phyloP scores from a whole-genome alignment of 1,140 invertebrate species.

The Drosophila takahashii region DNA sequence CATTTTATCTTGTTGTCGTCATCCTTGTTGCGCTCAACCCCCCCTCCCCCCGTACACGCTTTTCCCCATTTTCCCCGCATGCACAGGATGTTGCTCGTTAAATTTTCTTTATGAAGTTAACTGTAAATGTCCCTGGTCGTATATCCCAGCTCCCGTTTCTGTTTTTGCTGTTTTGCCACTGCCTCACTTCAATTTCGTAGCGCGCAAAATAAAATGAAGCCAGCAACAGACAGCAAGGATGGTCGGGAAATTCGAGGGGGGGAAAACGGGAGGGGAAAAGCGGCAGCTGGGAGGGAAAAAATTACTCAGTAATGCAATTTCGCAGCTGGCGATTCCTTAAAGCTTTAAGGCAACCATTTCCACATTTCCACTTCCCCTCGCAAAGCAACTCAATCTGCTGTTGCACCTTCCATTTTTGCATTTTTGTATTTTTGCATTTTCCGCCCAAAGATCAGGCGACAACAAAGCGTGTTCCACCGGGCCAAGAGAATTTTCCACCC shows the following conservation, averaged over 20 bases:
- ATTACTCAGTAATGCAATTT: constrained; percentile 76
- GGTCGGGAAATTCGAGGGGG: neutral
- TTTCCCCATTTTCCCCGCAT: constrained; percentile 11
- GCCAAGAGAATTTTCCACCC: constrained; percentile 54
- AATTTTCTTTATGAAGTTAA: constrained; percentile 83
- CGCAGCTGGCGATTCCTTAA: constrained; percentile 47
- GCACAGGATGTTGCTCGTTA: constrained; percentile 81
- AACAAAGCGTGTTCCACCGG: constrained; percentile 59
- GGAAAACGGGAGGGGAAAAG: neutral
- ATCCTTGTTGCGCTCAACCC: constrained; percentile 49
- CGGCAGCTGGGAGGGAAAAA: constrained; percentile 20
- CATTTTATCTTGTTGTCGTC: constrained; percentile 81
- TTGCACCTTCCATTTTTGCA: neutral
- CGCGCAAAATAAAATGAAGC: constrained; percentile 68
- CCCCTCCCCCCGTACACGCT: neutral
- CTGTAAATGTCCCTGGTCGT: constrained; percentile 71
- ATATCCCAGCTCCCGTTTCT: constrained; percentile 45
- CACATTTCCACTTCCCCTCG: constrained; percentile 4
- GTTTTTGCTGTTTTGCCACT: constrained; percentile 13
- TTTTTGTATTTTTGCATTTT: neutral
- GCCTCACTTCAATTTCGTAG: constrained; percentile 69
- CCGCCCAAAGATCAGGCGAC: neutral
- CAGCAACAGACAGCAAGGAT: constrained; percentile 5
- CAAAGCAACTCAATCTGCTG: constrained; percentile 29
- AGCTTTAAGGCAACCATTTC: constrained; percentile 50